phyloP scores from a whole-genome alignment of 2,113 vertebrate species.

The Plotosus lineatus region DNA sequence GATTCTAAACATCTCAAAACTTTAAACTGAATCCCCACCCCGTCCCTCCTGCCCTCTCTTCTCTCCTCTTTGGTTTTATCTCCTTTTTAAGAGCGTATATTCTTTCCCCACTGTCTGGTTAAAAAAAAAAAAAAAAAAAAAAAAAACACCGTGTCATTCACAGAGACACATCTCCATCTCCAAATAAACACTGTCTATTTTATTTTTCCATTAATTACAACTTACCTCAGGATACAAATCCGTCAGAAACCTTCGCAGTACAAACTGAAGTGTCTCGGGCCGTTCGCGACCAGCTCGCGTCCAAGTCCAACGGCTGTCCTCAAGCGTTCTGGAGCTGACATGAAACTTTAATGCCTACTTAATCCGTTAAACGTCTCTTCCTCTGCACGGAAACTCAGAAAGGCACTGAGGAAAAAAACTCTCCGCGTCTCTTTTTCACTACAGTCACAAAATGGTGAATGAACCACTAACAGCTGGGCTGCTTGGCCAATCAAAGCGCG shows the following conservation, averaged over 20 bases:
- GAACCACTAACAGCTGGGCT: conserved; percentile 91
- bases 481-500: conserved; percentile 77
- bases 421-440: conserved; percentile 84
- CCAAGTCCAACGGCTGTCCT: conserved; percentile 61
- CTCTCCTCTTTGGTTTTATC: background rate
- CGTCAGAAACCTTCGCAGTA: conserved; percentile 64
- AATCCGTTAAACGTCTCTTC: conserved; percentile 70
- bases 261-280: conserved; percentile 58
- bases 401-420: conserved; percentile 63
- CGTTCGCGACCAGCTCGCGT: conserved; percentile 53
- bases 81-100: no score
- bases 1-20: conserved; percentile 71
- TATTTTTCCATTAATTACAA: conserved; percentile 57
- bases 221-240: conserved; percentile 69
- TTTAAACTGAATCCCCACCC: conserved; percentile 64
- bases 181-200: background rate
- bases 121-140: no score
- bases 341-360: conserved; percentile 62
- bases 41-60: conserved; percentile 48
- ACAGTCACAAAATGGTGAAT: conserved; percentile 98
- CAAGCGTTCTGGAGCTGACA: conserved; percentile 46
- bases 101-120: no score
- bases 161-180: background rate
- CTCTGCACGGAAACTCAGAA: conserved; percentile 67
- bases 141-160: background rate